A percentile compares a stretch with the other conserved stretches of the same genome.
These are phyloP conservation scores for Tridacna crocea DNA, from an alignment of 2,888 invertebrate genomes.

Conservation along the genomic window DNA sequence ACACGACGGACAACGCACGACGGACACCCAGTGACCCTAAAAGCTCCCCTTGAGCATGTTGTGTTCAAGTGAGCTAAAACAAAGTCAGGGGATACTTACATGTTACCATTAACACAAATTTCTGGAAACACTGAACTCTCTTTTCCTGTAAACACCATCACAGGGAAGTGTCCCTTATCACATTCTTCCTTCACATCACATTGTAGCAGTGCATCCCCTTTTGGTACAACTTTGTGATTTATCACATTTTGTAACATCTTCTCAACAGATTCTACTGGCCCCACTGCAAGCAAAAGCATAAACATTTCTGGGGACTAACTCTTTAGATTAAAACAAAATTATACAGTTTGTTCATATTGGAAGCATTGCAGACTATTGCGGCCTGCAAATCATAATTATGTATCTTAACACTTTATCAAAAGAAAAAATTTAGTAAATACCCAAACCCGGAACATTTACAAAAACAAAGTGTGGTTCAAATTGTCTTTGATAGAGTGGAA, in stretches of 20 bases:
- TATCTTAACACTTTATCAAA: neutral
- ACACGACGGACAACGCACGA: too few species aligned
- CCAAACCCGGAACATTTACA: neutral
- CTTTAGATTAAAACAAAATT: too few species aligned
- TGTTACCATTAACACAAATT: conserved; percentile 86
- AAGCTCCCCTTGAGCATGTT: too few species aligned
- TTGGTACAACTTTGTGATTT: conserved; percentile 52
- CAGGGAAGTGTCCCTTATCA: conserved; percentile 83
- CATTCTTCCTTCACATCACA: conserved; percentile 85
- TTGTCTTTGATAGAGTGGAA: too few species aligned
- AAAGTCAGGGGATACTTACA: conserved; percentile 81
- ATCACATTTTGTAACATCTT: conserved; percentile 64
- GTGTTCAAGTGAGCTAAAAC: too few species aligned
- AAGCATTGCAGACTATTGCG: too few species aligned
- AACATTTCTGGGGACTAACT: neutral
- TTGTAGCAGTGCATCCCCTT: conserved; percentile 81
- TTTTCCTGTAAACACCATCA: conserved; percentile 85
- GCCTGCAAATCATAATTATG: too few species aligned
- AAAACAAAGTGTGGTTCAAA: too few species aligned
- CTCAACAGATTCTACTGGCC: conserved; percentile 64
- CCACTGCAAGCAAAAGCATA: conserved; percentile 64
- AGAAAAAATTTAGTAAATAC: neutral
- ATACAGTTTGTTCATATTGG: too few species aligned
- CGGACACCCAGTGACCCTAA: too few species aligned
- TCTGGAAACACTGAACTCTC: conserved; percentile 85